Evolutionary conservation across 2,113 vertebrate species (phyloP), one percentile per base, ranked within the genome.

Genomic region (Channa argus): DNA sequence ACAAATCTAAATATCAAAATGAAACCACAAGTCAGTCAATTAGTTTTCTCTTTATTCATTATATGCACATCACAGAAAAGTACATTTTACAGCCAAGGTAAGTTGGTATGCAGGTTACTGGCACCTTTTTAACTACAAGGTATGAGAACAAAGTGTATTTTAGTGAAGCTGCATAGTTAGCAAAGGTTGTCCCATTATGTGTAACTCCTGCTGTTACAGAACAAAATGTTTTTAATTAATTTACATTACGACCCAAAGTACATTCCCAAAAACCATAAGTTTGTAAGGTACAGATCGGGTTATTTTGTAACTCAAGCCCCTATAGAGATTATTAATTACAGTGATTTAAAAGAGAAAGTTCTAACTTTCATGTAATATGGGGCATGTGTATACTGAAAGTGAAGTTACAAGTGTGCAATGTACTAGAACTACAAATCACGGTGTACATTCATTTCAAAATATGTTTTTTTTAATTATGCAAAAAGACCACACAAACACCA

Each of bases 31-130:
- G 3, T 6, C 34, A 50, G 33, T 43, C 33, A 24, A 1, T 24
- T 24, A 24, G 24, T 24, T 24, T 37, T 10, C 24, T 39, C 39
- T 69, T 71, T 39, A 47, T 49, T 12, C 78, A 79, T 86, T 85
- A 77, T 86, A 88, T 86, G 74, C 83, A 83, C 82, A 84, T 85
- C 86, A 84, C 85, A 79, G 14, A 69, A 68, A 54, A 53, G 33
- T 46, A 74, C 3, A 81, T 88, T 60, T 24, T 79, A 89, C 73
- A 90, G 78, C 63, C 43, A 58, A 61, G 37, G 8, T 65, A 3
- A 37, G 56, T 73, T 74, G 24, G 46, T 74, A 50, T 71, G 61
- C 36, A 68, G 8, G 12, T 73, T 44, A 60, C 47, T 8, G 0
- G 41, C 77, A 58, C 24, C 13, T 51, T 33, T 44, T 50, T 66